A percentile compares a stretch with the other conserved stretches of the same genome.
phyloP scores from a whole-genome alignment of 1,140 invertebrate genomes.

The Drosophila ironensis region DNA sequence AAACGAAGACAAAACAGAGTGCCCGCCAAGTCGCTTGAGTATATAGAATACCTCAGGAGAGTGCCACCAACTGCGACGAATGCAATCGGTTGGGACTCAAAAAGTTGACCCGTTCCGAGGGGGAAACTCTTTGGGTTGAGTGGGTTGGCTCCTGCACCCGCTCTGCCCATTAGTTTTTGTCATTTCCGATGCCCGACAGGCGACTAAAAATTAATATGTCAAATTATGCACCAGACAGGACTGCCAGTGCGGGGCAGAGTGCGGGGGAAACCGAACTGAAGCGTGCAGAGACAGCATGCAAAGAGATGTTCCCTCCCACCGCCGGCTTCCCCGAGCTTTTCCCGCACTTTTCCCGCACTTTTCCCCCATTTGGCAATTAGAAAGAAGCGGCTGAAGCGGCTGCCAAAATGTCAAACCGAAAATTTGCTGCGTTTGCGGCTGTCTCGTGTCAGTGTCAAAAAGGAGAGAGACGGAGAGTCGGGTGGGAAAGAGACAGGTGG shows the following conservation, averaged over 20 bases:
- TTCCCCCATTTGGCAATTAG: conserved; percentile 52
- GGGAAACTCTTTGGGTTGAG: conserved; percentile 26
- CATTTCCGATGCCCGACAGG: conserved; percentile 43
- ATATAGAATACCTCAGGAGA: conserved; percentile 28
- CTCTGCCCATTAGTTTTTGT: conserved; percentile 51
- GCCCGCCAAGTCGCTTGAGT: conserved; percentile 15
- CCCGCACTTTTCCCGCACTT: not conserved
- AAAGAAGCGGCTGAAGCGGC: conserved; percentile 48
- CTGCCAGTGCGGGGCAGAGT: not conserved
- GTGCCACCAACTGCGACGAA: conserved; percentile 59
- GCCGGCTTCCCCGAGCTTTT: not conserved
- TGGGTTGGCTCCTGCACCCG: not conserved
- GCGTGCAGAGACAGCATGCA: conserved; percentile 49
- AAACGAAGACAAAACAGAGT: conserved; percentile 45
- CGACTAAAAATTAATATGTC: conserved; percentile 72
- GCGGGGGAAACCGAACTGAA: conserved; percentile 33
- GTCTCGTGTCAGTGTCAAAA: conserved; percentile 42
- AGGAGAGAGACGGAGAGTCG: not conserved
- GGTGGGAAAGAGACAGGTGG: not conserved
- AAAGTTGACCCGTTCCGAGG: conserved; percentile 29
- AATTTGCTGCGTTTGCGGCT: conserved; percentile 61
- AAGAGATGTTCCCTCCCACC: conserved; percentile 19
- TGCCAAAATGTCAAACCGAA: conserved; percentile 76
- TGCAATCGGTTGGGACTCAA: conserved; percentile 24
- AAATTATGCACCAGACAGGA: conserved; percentile 58